Evolutionary conservation across 1,140 invertebrate genomes (phyloP).

Genomic region (Bombus soroeensis): DNA sequence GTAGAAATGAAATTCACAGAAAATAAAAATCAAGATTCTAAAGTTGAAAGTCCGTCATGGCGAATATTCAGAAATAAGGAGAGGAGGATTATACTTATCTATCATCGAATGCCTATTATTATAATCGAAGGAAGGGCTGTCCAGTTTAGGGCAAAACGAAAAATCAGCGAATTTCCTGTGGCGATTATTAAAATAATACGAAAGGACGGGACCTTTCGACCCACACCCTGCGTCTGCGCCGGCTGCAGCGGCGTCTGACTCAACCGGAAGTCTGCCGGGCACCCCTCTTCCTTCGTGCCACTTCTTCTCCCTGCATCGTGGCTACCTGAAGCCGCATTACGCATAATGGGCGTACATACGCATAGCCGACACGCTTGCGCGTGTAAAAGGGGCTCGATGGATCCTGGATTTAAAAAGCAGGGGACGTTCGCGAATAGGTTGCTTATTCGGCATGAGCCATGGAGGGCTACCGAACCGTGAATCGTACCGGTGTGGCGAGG

Average conservation of each 20-base stretch:
- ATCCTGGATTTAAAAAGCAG: neutral
- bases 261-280: slow-evolving; percentile 67
- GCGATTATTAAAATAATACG: slow-evolving; percentile 42
- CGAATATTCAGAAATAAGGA: too few relatives aligned
- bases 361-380: slow-evolving; percentile 55
- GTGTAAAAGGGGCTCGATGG: slow-evolving; percentile 23
- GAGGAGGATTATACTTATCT: too few relatives aligned
- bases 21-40: too few relatives aligned
- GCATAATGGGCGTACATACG: slow-evolving; percentile 63
- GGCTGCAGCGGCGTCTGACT: slow-evolving; percentile 58
- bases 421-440: slow-evolving; percentile 1
- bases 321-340: slow-evolving; percentile 66
- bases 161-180: slow-evolving; percentile 18
- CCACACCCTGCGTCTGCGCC: slow-evolving; percentile 57
- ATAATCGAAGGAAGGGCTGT: too few relatives aligned
- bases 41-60: too few relatives aligned
- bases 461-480: slow-evolving; percentile 33
- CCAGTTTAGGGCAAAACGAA: neutral
- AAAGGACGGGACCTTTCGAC: slow-evolving; percentile 54
- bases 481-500: slow-evolving; percentile 17
- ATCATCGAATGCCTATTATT: too few relatives aligned
- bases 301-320: slow-evolving; percentile 61
- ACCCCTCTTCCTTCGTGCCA: slow-evolving; percentile 68
- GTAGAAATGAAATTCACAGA: too few relatives aligned
- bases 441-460: slow-evolving; percentile 46